These are phyloP conservation scores for Chaitophorus viminalis DNA, from an alignment of 2,888 invertebrate species.

Conservation along the genomic window DNA sequence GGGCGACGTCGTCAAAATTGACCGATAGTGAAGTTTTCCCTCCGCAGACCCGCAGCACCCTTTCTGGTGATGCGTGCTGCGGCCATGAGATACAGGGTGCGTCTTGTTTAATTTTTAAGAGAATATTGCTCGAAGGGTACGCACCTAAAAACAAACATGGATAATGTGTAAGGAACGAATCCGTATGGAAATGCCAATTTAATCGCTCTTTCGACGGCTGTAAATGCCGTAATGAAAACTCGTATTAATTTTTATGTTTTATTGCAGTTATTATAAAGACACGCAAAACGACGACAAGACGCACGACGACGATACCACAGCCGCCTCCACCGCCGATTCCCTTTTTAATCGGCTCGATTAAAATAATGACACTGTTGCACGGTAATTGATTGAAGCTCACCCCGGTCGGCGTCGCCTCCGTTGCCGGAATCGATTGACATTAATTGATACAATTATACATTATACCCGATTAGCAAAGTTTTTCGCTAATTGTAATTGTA, in stretches of 20 bases:
- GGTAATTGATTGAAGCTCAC: constrained; percentile 51
- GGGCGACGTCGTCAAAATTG: neutral
- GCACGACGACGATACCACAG: neutral
- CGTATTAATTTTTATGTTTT: constrained; percentile 58
- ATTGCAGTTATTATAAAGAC: constrained; percentile 41
- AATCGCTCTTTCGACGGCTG: constrained; percentile 3
- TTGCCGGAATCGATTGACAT: constrained; percentile 29
- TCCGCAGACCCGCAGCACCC: neutral
- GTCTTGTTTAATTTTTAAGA: neutral
- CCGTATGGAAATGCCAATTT: constrained; percentile 22
- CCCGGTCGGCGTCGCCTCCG: neutral
- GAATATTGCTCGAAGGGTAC: neutral
- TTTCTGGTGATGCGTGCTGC: neutral
- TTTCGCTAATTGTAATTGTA: constrained; percentile 51
- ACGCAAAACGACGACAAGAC: neutral
- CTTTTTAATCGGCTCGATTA: constrained; percentile 50
- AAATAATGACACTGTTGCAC: constrained; percentile 50
- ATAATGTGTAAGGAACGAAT: neutral
- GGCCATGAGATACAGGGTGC: neutral
- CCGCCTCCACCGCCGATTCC: constrained; percentile 14
- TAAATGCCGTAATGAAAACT: constrained; percentile 30
- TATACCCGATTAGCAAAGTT: constrained; percentile 47
- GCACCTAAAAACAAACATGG: too few species aligned
- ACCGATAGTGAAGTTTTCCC: constrained; percentile 7
- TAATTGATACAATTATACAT: constrained; percentile 40